Conservation (phyloP, 2,113 vertebrate species). For the Polyodon spathula region DNA sequence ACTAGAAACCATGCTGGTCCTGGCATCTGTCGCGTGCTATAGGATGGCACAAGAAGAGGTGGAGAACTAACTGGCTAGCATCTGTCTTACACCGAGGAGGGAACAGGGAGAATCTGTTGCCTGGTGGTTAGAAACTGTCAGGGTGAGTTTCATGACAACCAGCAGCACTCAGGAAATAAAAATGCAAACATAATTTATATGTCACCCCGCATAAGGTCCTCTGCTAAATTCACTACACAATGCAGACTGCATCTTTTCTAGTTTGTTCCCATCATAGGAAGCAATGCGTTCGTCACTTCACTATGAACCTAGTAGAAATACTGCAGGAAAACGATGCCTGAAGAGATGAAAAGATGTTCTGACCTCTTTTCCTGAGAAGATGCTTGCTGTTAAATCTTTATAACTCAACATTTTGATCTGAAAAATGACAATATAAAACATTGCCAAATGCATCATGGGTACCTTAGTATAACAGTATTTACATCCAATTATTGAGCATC, state of each 20-base stretch:
- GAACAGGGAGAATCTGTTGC: conserved; percentile 56
- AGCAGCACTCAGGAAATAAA: conserved; percentile 71
- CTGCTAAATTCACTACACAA: conserved; percentile 40
- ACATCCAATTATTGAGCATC: too few species aligned
- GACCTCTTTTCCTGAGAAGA: conserved; percentile 23
- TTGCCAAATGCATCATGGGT: too few species aligned
- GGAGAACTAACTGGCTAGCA: conserved; percentile 68
- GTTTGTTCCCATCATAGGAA: conserved; percentile 42
- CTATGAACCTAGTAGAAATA: conserved; percentile 41
- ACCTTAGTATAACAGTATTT: too few species aligned
- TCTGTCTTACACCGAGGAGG: conserved; percentile 67
- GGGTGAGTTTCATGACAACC: conserved; percentile 67
- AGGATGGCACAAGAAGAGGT: conserved; percentile 50
- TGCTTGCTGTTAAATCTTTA: conserved; percentile 9
- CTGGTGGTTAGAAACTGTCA: conserved; percentile 83
- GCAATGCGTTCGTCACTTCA: conserved; percentile 28
- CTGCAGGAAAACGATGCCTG: conserved; percentile 34
- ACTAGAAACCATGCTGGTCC: conserved; percentile 67
- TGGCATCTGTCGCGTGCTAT: conserved; percentile 85
- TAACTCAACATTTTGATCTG: conserved; percentile 15
- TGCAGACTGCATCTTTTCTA: conserved; percentile 46
- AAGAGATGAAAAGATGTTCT: conserved; percentile 29
- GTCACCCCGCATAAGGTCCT: conserved; percentile 69
- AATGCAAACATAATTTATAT: conserved; percentile 82
- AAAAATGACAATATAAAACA: conserved; percentile 16